Evolutionary conservation across 2,888 invertebrate species (phyloP).

Genomic region (Molorchus minor): DNA sequence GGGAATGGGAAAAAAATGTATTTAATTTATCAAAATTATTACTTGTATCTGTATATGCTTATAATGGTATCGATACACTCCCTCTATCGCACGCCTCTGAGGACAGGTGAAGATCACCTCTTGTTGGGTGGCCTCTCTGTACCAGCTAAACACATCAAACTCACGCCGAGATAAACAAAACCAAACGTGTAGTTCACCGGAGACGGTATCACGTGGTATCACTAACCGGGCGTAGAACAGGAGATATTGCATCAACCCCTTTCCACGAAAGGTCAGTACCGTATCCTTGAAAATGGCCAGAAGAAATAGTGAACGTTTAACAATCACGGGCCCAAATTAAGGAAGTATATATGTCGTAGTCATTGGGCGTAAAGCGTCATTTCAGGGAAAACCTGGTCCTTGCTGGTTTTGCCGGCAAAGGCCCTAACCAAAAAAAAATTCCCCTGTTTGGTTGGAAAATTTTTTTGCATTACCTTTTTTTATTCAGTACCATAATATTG

Average conservation of each 20-base stretch:
- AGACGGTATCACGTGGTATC: conserved; percentile 37
- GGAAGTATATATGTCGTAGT: too few species aligned
- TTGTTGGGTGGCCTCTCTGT: conserved; percentile 36
- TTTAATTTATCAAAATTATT: too few species aligned
- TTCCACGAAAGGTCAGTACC: conserved; percentile 20
- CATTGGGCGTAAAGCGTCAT: too few species aligned
- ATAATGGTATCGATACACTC: conserved; percentile 16
- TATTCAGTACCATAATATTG: too few species aligned
- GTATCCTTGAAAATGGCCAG: conserved; percentile 3
- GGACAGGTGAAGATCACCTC: conserved; percentile 33
- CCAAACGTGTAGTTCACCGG: conserved; percentile 28
- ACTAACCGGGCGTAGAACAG: conserved; percentile 38
- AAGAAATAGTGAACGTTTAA: too few species aligned
- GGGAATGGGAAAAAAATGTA: too few species aligned
- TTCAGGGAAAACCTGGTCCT: too few species aligned
- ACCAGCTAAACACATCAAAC: conserved; percentile 31
- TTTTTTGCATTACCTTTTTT: too few species aligned
- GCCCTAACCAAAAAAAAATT: neutral
- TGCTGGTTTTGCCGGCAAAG: neutral
- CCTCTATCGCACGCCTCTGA: conserved; percentile 20
- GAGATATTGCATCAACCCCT: conserved; percentile 37
- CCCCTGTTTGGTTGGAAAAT: too few species aligned
- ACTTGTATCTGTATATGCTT: conserved; percentile 21
- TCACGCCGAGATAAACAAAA: conserved; percentile 40
- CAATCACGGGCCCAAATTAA: too few species aligned